phyloP scores from a whole-genome alignment of 2,888 invertebrate species.

The Esperia sulphurella region DNA sequence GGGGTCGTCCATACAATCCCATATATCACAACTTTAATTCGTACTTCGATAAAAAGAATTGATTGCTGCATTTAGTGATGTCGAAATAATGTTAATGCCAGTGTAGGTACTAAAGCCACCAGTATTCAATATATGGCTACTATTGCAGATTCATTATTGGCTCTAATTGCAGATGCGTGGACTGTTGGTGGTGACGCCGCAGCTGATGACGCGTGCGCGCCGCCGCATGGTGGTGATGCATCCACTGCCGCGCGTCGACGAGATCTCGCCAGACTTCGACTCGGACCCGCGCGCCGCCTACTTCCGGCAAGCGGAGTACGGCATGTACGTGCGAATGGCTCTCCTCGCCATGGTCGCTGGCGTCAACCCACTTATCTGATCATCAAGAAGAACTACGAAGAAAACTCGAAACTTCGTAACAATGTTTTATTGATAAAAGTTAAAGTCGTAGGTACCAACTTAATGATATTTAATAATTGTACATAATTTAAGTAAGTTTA shows the following conservation, averaged over 20 bases:
- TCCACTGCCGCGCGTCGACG: slow-evolving; percentile 95
- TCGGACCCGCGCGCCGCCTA: slow-evolving; percentile 98
- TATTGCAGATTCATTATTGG: too few species aligned
- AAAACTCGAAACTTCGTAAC: neutral
- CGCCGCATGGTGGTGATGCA: slow-evolving; percentile 98
- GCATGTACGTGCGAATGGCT: slow-evolving; percentile 99
- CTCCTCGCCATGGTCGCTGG: slow-evolving; percentile 94
- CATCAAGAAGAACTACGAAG: too few species aligned
- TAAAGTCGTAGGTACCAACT: too few species aligned
- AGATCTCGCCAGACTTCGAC: slow-evolving; percentile 97
- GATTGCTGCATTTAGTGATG: too few species aligned
- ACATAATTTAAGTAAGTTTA: too few species aligned
- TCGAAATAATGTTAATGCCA: too few species aligned
- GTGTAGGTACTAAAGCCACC: too few species aligned
- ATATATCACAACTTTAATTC: too few species aligned
- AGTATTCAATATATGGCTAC: neutral
- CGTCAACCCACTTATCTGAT: slow-evolving; percentile 58
- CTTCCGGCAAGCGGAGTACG: slow-evolving; percentile 98
- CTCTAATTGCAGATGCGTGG: slow-evolving; percentile 88
- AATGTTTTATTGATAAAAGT: neutral
- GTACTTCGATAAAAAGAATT: too few species aligned
- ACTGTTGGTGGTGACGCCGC: slow-evolving; percentile 93
- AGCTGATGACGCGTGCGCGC: slow-evolving; percentile 96
- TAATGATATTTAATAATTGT: too few species aligned
- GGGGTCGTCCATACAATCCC: too few species aligned